Evolutionary conservation across 64 coral and sea anemone species (phyloP).

Genomic region (Dendronephthya gigantea): DNA sequence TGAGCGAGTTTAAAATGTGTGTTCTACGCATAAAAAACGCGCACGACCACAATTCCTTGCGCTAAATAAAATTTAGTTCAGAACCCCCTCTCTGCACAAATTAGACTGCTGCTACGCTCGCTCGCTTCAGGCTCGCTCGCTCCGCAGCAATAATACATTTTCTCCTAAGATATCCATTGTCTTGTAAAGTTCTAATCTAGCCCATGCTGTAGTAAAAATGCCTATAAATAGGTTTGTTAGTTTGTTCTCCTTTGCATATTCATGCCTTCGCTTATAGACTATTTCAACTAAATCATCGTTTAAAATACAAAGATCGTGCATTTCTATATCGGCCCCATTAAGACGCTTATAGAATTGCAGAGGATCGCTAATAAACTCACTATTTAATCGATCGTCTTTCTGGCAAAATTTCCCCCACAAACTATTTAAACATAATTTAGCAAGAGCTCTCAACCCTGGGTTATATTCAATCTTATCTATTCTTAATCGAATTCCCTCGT

Average conservation of each 20-base stretch:
- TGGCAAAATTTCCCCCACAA: neutral
- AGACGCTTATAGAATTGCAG: neutral
- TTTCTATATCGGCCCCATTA: neutral
- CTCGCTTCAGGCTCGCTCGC: too few relatives aligned
- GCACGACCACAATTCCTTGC: too few relatives aligned
- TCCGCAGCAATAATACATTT: neutral
- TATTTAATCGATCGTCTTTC: neutral
- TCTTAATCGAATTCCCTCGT: neutral
- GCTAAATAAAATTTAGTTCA: too few relatives aligned
- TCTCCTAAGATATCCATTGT: neutral
- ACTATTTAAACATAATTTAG: neutral
- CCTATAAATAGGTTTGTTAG: neutral
- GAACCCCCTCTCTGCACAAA: too few relatives aligned
- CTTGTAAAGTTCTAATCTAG: neutral
- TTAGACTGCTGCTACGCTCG: too few relatives aligned
- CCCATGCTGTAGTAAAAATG: constrained; percentile 7
- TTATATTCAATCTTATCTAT: neutral
- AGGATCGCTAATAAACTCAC: neutral
- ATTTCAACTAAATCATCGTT: neutral
- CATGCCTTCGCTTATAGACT: neutral
- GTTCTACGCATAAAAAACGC: too few relatives aligned
- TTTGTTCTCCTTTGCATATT: neutral
- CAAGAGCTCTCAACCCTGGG: neutral
- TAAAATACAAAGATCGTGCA: neutral
- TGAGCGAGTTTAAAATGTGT: too few relatives aligned